These are phyloP conservation scores for Corydoras sp. DNA, from an alignment of 2,113 vertebrate species.

Conservation along the genomic window DNA sequence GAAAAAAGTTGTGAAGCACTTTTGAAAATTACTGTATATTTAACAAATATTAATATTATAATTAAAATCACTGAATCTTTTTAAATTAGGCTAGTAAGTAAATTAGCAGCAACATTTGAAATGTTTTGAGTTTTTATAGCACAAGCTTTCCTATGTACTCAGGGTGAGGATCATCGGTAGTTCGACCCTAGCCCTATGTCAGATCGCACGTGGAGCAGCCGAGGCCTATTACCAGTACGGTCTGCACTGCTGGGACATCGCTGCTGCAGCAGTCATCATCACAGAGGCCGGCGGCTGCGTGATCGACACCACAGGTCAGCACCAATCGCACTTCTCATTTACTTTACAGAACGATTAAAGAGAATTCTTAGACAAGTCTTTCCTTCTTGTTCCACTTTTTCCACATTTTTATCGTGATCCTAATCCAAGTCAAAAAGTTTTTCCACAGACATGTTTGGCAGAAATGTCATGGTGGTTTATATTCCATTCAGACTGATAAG, in stretches of 20 bases:
- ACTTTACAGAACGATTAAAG: slow-evolving; percentile 1
- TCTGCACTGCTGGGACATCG: slow-evolving; percentile 85
- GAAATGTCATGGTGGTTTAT: slow-evolving; percentile 5
- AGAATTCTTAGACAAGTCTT: neutral
- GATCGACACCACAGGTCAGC: slow-evolving; percentile 80
- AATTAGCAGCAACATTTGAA: no score
- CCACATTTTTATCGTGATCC: neutral
- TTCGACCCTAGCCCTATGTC: slow-evolving; percentile 77
- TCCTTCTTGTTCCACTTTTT: slow-evolving; percentile 1
- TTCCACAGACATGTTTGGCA: slow-evolving; percentile 11
- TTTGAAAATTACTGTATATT: no score
- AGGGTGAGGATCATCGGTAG: slow-evolving; percentile 82
- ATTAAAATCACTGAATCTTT: no score
- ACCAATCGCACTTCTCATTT: neutral
- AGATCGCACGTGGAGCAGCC: slow-evolving; percentile 70
- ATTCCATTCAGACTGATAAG: neutral
- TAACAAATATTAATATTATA: no score
- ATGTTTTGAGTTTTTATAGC: neutral
- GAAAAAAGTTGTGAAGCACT: no score
- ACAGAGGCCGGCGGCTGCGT: slow-evolving; percentile 77
- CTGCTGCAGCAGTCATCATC: slow-evolving; percentile 78
- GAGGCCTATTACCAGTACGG: slow-evolving; percentile 85
- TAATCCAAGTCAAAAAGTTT: slow-evolving; percentile 6
- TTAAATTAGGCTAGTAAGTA: no score
- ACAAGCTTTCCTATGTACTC: neutral